phyloP scores from a whole-genome alignment of 2,113 vertebrate species.

The Micromys minutus region DNA sequence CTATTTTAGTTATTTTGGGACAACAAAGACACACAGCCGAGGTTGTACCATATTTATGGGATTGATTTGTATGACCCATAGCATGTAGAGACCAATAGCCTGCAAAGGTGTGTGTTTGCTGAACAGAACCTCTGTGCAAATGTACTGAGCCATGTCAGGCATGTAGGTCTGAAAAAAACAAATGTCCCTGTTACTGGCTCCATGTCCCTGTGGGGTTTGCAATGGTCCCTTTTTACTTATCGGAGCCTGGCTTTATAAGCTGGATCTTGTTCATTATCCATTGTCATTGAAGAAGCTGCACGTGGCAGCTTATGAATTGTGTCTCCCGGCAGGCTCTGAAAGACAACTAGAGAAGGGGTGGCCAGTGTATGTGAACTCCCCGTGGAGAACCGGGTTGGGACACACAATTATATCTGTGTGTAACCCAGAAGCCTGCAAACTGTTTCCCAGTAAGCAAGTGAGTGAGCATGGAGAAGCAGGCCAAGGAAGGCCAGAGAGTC shows the following conservation, averaged over 20 bases:
- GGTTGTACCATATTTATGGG: neutral
- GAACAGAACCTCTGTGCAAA: neutral
- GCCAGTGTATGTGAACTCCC: neutral
- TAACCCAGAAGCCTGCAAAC: slow-evolving; percentile 30
- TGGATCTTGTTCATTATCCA: slow-evolving; percentile 49
- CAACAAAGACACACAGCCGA: neutral
- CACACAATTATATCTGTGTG: slow-evolving; percentile 73
- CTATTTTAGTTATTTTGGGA: too few relatives aligned
- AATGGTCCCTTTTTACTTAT: neutral
- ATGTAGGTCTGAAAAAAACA: neutral
- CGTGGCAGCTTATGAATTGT: slow-evolving; percentile 61
- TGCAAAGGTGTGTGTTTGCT: neutral
- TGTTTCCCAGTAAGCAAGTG: neutral
- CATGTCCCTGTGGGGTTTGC: neutral
- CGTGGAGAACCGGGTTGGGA: neutral
- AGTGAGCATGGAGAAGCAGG: neutral
- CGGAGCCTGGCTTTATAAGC: slow-evolving; percentile 32
- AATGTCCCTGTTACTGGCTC: slow-evolving; percentile 19
- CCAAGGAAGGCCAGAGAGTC: slow-evolving; percentile 13
- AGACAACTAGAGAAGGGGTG: neutral
- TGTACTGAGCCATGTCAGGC: neutral
- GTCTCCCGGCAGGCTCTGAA: slow-evolving; percentile 29
- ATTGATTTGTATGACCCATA: neutral
- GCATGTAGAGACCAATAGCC: neutral
- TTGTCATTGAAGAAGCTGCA: neutral